Evolutionary conservation across 2,888 invertebrate genomes (phyloP), one percentile per base, ranked within the genome.

Genomic region (Hydriomena furcata): DNA sequence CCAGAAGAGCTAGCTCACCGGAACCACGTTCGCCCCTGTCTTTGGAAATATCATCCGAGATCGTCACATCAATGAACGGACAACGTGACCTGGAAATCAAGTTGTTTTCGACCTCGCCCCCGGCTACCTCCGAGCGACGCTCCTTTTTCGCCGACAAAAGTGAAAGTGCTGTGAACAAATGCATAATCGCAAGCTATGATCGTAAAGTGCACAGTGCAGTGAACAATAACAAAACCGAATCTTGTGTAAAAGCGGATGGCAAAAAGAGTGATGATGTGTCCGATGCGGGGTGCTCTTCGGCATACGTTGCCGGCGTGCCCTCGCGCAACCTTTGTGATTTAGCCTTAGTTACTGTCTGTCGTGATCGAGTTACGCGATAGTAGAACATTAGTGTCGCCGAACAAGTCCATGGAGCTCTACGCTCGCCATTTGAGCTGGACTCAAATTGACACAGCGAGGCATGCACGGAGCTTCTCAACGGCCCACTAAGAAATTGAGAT

Each of bases 81-180:
- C 95, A 95, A 74, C 91, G 95, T 53, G 95, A 95, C 81, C 84
- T 95, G 74, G 95, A 95, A 84, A 95, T 95, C 65, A 94, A 94
- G 77, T 94, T 95, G 82, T 95, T 94, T 82, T 93, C 94, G 62
- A 92, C 93, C 65, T 91, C 92, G 71, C 91, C 92, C 59, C 81
- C 90, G 72, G 85, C 87, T 62, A 82, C 79, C 76, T 73, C 79
- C 70, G 84, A 84, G 62, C 82, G 82, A 63, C 81, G 83, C 69
- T 85, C 88, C 74, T 89, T 90, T 76, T 87, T 89, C 71, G 85
- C 79, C 65, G 87, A 85, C 67, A 86, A 84, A 82, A 84, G 86
- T 85, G 88, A 86, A 85, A 89, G 89, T 90, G 87, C 71, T 68
- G 80, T 79, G 75, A 82, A 82, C 80, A 81, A 76, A 82, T 82